phyloP scores from a whole-genome alignment of 2,113 vertebrate genomes.

The Pleuronectes platessa region DNA sequence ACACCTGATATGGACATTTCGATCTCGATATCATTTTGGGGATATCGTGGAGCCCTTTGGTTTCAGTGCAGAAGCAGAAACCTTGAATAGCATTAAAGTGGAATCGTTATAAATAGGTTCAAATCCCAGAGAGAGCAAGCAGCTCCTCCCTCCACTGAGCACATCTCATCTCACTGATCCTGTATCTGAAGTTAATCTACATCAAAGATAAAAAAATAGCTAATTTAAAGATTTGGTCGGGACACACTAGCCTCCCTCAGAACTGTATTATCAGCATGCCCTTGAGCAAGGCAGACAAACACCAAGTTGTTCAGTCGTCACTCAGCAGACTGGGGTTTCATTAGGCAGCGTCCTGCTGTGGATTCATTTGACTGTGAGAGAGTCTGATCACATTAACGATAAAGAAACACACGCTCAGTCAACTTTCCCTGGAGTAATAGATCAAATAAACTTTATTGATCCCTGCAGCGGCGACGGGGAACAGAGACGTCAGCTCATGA shows the following conservation, averaged over 20 bases:
- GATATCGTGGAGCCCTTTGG: too few species aligned
- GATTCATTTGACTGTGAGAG: conserved; percentile 19
- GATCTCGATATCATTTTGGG: too few species aligned
- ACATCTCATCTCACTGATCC: background rate
- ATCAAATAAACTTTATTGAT: conserved; percentile 49
- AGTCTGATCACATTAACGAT: conserved; percentile 32
- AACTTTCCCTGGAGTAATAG: conserved; percentile 34
- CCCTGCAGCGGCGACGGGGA: background rate
- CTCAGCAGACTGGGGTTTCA: conserved; percentile 27
- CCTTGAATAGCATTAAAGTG: too few species aligned
- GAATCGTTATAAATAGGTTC: too few species aligned
- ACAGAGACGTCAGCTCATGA: conserved; percentile 6
- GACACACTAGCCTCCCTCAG: too few species aligned
- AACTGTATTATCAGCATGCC: background rate
- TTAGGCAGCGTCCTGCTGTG: conserved; percentile 14
- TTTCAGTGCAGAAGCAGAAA: too few species aligned
- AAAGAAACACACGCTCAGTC: conserved; percentile 1
- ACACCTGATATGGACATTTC: too few species aligned
- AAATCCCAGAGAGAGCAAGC: too few species aligned
- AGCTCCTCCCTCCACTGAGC: background rate
- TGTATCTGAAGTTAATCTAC: background rate
- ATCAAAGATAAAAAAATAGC: background rate
- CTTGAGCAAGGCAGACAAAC: conserved; percentile 9
- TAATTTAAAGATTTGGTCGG: background rate
- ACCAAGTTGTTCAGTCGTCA: background rate